Evolutionary conservation across 2,888 invertebrate genomes (phyloP).

Genomic region (Tanytarsus gracilentus): DNA sequence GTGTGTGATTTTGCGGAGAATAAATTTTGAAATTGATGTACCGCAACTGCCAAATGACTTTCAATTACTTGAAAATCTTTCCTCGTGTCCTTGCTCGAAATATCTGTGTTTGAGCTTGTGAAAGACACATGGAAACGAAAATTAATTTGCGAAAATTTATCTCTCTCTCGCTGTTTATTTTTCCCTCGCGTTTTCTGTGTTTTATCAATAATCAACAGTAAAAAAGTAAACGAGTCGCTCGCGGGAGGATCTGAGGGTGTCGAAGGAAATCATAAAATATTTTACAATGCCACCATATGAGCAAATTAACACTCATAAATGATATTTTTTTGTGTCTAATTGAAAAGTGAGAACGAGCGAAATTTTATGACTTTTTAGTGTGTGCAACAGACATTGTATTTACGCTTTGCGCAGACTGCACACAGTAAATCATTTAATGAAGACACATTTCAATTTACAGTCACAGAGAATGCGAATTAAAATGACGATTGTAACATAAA

Average conservation of each 20-base stretch:
- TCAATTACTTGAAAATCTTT: slow-evolving; percentile 17
- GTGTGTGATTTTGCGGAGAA: not conserved
- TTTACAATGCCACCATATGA: slow-evolving; percentile 5
- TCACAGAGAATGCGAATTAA: slow-evolving; percentile 9
- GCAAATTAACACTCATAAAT: slow-evolving; percentile 16
- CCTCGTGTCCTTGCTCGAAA: not conserved
- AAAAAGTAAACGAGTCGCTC: not conserved
- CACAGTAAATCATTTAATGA: slow-evolving; percentile 21
- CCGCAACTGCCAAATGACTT: slow-evolving; percentile 27
- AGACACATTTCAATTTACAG: slow-evolving; percentile 20
- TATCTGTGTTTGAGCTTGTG: not conserved
- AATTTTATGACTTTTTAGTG: no score
- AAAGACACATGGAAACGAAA: slow-evolving; percentile 5
- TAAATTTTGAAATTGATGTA: slow-evolving; percentile 20
- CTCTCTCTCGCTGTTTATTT: not conserved
- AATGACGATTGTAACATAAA: not conserved
- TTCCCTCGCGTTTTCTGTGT: not conserved
- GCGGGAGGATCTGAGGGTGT: not conserved
- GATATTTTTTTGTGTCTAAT: not conserved
- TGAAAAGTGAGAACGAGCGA: no score
- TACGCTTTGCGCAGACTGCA: not conserved
- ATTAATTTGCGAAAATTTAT: slow-evolving; percentile 6
- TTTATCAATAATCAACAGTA: slow-evolving; percentile 2
- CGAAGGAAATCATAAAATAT: slow-evolving; percentile 25
- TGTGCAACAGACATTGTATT: no score